Base-by-base conservation (phyloP, 1,140 invertebrate species). In the Ganaspis sp. region DNA sequence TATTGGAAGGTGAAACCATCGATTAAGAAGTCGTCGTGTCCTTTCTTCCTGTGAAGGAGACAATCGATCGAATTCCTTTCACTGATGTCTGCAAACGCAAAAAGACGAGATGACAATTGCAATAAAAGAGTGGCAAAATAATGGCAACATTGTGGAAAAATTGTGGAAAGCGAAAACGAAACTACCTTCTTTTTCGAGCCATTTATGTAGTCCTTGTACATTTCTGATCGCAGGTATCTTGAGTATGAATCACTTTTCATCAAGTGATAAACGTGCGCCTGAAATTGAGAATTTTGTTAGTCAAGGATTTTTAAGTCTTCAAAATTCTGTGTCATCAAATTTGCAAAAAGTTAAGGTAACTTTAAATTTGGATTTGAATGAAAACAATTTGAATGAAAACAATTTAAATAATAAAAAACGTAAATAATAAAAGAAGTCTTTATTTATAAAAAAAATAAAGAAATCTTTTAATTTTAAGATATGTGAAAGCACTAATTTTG, bases 241-340 rank as follows among this genome's bases (percentile, higher is more conserved):
- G 97, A 98, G 88, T 99, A 99, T 84, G 97, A 98, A 91, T 99
- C 99, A 84, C 97, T 98, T 88, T 99, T 99, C 99, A 99, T 99
- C 75, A 99, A 92, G 88, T 99, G 98, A 92, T 99, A 99, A 34
- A 99, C 98, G 91, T 99, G 99, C 9, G 98, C 97, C 96, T 98
- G 92, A 53, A 92, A 90, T 84, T 81, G 58, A 75, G 4, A 70
- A 38, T 70, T 38, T 34, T 70, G 15, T 71, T 29, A 37, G 9
- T 19, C 12, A n/a, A n/a, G n/a, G n/a, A n/a, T n/a, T n/a, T n/a
- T n/a, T n/a, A n/a, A n/a, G n/a, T n/a, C n/a, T n/a, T n/a, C n/a
- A n/a, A n/a, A n/a, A n/a, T n/a, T n/a, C n/a, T n/a, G n/a, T n/a
- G n/a, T n/a, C n/a, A n/a, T n/a, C n/a, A n/a, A n/a, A n/a, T n/a